A percentile compares a stretch with the other conserved stretches of the same genome.
Evolutionary conservation across 2,888 invertebrate genomes (phyloP).

Genomic region (Macrostomum cliftonense): DNA sequence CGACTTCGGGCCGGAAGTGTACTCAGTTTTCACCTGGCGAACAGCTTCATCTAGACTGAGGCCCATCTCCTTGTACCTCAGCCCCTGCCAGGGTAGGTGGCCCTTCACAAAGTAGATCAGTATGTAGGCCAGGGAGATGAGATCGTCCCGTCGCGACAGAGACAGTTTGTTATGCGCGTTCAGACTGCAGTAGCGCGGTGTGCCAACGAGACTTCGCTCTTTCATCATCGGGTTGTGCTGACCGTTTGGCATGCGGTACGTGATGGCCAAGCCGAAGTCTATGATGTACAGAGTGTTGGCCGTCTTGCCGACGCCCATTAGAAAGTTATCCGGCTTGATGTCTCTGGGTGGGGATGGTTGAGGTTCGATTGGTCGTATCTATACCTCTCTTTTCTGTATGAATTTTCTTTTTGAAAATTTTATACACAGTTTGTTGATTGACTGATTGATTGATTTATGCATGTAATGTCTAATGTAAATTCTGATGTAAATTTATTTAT

Average conservation of each 20-base stretch:
- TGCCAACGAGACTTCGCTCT: constrained; percentile 18
- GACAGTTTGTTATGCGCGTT: constrained; percentile 19
- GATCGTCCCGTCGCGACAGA: constrained; percentile 18
- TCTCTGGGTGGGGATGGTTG: constrained; percentile 25
- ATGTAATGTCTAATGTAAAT: no score
- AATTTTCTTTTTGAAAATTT: no score
- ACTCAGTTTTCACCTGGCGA: no score
- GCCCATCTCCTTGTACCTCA: constrained; percentile 8
- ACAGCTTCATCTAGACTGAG: no score
- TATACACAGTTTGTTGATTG: no score
- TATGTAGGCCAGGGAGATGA: constrained; percentile 19
- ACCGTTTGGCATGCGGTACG: constrained; percentile 16
- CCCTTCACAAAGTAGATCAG: constrained; percentile 19
- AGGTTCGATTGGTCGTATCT: no score
- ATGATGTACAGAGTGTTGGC: constrained; percentile 55
- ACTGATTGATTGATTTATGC: no score
- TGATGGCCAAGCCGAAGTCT: constrained; percentile 18
- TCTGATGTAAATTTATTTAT: no score
- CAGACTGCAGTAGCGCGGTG: constrained; percentile 18
- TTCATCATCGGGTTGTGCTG: constrained; percentile 18
- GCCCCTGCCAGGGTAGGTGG: constrained; percentile 20
- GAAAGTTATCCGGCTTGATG: constrained; percentile 88
- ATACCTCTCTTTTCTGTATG: no score
- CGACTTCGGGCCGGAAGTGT: no score
- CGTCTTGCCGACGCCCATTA: constrained; percentile 93